These are phyloP conservation scores for Cariama cristata DNA, from an alignment of 2,113 vertebrate genomes.

Conservation along the genomic window DNA sequence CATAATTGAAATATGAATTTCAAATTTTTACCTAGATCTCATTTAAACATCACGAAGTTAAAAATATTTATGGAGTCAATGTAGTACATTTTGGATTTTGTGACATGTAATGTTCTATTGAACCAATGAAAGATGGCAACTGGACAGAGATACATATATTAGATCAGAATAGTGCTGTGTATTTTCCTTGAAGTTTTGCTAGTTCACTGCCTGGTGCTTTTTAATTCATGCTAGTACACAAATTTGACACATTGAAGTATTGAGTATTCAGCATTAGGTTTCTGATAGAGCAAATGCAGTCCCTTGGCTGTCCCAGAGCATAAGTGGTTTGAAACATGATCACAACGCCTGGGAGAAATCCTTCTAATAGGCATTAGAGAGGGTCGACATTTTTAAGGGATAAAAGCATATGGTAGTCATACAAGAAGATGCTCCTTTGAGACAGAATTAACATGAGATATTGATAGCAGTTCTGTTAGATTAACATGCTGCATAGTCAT, in stretches of 20 bases:
- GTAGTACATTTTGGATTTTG: background rate
- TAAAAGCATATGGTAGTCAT: slow-evolving; percentile 60
- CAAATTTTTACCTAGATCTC: background rate
- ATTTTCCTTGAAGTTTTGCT: slow-evolving; percentile 52
- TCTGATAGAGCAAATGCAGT: slow-evolving; percentile 51
- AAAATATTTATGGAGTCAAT: background rate
- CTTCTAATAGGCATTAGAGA: slow-evolving; percentile 44
- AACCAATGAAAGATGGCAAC: background rate
- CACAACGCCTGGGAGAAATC: slow-evolving; percentile 27
- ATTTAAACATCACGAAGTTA: background rate
- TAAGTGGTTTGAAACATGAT: slow-evolving; percentile 64
- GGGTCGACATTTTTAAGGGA: slow-evolving; percentile 35
- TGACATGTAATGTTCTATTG: accelerated
- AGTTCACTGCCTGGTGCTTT: slow-evolving; percentile 28
- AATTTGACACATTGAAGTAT: slow-evolving; percentile 34
- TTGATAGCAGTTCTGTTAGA: slow-evolving; percentile 48
- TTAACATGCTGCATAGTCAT: slow-evolving; percentile 31
- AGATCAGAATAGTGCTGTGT: background rate
- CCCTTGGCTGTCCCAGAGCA: slow-evolving; percentile 63
- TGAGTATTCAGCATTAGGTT: slow-evolving; percentile 62
- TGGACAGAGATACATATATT: background rate
- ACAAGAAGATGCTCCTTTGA: slow-evolving; percentile 40
- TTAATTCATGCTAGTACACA: slow-evolving; percentile 48
- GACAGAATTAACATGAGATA: slow-evolving; percentile 61
- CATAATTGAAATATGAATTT: background rate